Conservation (phyloP, 2,113 vertebrate species). For the Spheniscus mendiculus region DNA sequence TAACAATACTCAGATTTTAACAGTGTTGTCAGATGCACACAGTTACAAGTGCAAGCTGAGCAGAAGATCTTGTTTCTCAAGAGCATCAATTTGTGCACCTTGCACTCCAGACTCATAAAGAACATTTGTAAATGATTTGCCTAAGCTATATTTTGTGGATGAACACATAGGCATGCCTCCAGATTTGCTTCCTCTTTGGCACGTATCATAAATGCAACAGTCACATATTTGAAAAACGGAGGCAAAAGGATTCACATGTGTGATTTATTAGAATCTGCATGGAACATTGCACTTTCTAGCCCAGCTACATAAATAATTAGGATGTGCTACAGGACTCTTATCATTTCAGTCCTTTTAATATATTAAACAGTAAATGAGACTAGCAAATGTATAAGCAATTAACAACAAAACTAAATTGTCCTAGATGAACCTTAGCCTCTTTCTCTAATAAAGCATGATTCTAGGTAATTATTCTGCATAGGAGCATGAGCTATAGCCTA, state of each 20-base stretch:
- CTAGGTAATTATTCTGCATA: constrained; percentile 16
- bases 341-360: constrained; percentile 12
- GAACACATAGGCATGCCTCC: not conserved
- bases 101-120: not conserved
- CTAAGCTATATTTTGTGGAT: not conserved
- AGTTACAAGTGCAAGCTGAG: not conserved
- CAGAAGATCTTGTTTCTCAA: not conserved
- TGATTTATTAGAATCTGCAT: not conserved
- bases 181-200: not conserved
- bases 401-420: constrained; percentile 21
- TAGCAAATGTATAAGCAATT: not conserved
- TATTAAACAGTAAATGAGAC: constrained; percentile 40
- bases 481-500: not conserved
- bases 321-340: not conserved
- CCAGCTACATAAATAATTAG: not conserved
- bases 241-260: not conserved
- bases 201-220: not conserved
- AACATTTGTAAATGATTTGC: not conserved
- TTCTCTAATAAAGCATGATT: not conserved
- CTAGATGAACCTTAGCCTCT: not conserved
- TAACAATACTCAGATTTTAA: not conserved
- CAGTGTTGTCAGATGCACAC: not conserved
- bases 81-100: not conserved
- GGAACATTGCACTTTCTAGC: not conserved
- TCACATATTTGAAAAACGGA: not conserved